These are phyloP conservation scores for Tethea ocularis DNA, from an alignment of 2,888 invertebrate species.

Conservation along the genomic window DNA sequence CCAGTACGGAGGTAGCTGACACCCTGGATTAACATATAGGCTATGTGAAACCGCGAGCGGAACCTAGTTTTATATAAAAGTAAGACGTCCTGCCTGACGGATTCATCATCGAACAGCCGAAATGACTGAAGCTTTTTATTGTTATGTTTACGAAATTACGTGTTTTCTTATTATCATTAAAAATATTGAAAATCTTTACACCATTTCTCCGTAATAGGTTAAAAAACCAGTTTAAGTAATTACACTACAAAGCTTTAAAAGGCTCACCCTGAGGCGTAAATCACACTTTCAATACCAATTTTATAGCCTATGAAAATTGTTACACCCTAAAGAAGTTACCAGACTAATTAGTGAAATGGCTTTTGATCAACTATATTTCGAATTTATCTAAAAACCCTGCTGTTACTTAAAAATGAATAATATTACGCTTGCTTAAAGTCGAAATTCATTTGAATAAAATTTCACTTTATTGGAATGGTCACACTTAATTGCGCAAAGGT, in stretches of 20 bases:
- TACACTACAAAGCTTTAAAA: constrained; percentile 24
- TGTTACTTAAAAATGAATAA: not conserved
- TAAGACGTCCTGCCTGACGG: too few species aligned
- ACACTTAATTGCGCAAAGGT: constrained; percentile 43
- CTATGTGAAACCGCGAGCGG: too few species aligned
- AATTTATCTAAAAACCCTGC: constrained; percentile 4
- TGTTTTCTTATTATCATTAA: too few species aligned
- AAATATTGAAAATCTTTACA: not conserved
- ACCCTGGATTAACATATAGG: too few species aligned
- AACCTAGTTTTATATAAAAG: too few species aligned
- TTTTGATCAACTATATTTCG: constrained; percentile 44
- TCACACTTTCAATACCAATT: constrained; percentile 56
- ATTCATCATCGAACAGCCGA: too few species aligned
- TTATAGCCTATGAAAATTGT: constrained; percentile 62
- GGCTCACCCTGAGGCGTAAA: constrained; percentile 41
- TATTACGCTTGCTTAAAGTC: constrained; percentile 10
- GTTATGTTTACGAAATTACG: too few species aligned
- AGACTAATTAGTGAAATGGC: constrained; percentile 61
- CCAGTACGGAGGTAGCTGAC: too few species aligned
- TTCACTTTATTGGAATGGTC: constrained; percentile 15
- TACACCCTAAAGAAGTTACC: constrained; percentile 57
- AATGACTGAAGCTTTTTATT: too few species aligned
- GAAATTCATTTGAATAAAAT: constrained; percentile 7
- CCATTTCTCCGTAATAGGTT: not conserved
- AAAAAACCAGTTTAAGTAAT: constrained; percentile 14